Conservation (phyloP, 1,140 invertebrate genomes). For the Akabosia matsudoensis region DNA sequence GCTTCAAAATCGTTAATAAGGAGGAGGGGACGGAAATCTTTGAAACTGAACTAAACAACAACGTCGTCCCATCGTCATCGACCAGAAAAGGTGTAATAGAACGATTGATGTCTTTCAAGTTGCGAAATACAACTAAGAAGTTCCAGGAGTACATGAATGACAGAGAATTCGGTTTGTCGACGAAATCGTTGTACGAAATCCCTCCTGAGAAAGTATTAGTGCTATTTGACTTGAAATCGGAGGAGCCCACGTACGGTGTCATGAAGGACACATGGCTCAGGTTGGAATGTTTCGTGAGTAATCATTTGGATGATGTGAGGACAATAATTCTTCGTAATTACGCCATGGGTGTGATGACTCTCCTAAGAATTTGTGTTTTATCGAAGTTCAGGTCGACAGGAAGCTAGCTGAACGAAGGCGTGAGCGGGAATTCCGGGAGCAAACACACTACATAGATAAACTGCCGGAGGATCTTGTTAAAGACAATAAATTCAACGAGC, state of each 20-base stretch:
- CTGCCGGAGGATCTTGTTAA: not conserved
- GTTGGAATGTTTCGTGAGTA: not conserved
- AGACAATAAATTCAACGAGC: too few relatives aligned
- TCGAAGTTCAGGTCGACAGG: not conserved
- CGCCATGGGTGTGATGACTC: too few relatives aligned
- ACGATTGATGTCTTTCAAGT: too few relatives aligned
- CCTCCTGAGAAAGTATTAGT: not conserved
- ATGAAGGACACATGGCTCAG: not conserved
- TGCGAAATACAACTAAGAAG: not conserved
- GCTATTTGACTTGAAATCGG: not conserved
- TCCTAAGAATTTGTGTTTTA: not conserved
- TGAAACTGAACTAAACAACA: not conserved
- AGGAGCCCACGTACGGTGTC: not conserved
- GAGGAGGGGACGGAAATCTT: too few relatives aligned
- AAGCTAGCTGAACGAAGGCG: not conserved
- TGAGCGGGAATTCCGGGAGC: not conserved
- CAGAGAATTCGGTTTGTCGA: not conserved
- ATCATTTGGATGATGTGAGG: slow-evolving; percentile 5
- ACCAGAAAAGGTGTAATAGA: too few relatives aligned
- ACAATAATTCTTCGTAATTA: too few relatives aligned
- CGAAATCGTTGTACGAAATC: too few relatives aligned
- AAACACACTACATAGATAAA: not conserved
- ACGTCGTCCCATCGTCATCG: too few relatives aligned
- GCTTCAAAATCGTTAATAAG: too few relatives aligned
- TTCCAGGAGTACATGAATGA: not conserved